Percentiles rank a stretch among this genome's conserved stretches.
phyloP scores from a whole-genome alignment of 2,888 invertebrate species.

The Nomada hirtipes region DNA sequence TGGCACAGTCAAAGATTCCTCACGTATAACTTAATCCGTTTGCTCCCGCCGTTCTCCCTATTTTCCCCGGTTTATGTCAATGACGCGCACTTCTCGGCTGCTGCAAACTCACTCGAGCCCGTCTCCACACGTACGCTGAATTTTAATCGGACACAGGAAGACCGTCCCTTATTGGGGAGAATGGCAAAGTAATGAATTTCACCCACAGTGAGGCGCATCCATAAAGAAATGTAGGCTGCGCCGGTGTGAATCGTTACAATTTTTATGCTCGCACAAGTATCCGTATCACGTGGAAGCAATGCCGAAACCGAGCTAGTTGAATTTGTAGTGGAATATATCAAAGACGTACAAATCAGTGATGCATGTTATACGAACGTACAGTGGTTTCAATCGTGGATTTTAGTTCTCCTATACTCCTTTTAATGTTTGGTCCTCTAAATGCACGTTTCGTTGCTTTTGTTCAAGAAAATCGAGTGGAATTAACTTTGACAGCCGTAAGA shows the following conservation, averaged over 20 bases:
- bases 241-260: constrained; percentile 58
- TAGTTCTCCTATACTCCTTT: too few species aligned
- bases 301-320: not conserved
- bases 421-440: too few species aligned
- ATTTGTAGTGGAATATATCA: constrained; percentile 14
- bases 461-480: too few species aligned
- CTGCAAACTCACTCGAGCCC: constrained; percentile 53
- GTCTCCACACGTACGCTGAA: constrained; percentile 65
- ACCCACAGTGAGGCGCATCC: constrained; percentile 57
- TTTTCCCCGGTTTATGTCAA: constrained; percentile 59
- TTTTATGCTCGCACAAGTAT: constrained; percentile 58
- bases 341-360: not conserved
- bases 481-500: too few species aligned
- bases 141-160: constrained; percentile 67
- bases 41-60: constrained; percentile 42
- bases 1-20: constrained; percentile 55
- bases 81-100: constrained; percentile 53
- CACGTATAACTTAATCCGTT: constrained; percentile 66
- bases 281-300: constrained; percentile 34
- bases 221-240: constrained; percentile 63
- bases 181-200: constrained; percentile 69
- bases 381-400: too few species aligned
- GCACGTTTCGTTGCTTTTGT: too few species aligned
- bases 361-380: too few species aligned
- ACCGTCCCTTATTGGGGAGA: constrained; percentile 64